These are phyloP conservation scores for Andrena camellia DNA, from an alignment of 2,888 invertebrate species.

Conservation along the genomic window DNA sequence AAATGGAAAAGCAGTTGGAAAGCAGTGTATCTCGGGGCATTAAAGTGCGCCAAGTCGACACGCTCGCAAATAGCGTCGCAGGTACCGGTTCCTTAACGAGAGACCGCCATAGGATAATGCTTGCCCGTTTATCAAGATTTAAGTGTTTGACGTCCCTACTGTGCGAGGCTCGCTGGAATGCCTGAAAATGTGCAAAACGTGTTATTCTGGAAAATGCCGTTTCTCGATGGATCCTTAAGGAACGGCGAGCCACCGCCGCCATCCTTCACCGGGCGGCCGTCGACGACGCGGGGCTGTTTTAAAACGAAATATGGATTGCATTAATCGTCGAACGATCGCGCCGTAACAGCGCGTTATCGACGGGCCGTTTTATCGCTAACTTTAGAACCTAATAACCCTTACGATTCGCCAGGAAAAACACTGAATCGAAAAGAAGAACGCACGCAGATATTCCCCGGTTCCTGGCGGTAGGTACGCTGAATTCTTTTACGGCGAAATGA, in stretches of 20 bases:
- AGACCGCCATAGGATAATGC: slow-evolving; percentile 36
- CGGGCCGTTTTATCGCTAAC: not conserved
- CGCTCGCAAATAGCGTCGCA: slow-evolving; percentile 11
- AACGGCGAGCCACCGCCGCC: not conserved
- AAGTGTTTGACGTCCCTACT: slow-evolving; percentile 15
- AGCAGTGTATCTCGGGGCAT: not conserved
- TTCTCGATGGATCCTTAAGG: not conserved
- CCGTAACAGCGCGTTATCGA: not conserved
- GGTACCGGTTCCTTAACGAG: slow-evolving; percentile 54
- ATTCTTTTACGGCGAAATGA: not conserved
- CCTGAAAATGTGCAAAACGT: slow-evolving; percentile 36
- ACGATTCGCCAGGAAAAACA: not conserved
- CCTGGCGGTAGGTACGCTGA: too few species aligned
- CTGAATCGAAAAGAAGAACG: not conserved
- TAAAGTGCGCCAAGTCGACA: not conserved
- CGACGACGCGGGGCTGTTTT: not conserved
- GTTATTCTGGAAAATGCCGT: slow-evolving; percentile 52
- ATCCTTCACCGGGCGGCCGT: not conserved
- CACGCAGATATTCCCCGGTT: too few species aligned
- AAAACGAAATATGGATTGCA: not conserved
- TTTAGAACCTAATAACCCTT: not conserved
- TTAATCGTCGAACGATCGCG: not conserved
- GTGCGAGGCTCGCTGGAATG: not conserved
- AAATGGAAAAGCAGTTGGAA: too few species aligned
- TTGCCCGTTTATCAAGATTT: slow-evolving; percentile 50